Percentiles rank a stretch among this genome's conserved stretches.
These are phyloP conservation scores for Hydrochoerus hydrochaeris DNA, from an alignment of 2,113 vertebrate genomes.

Conservation along the genomic window DNA sequence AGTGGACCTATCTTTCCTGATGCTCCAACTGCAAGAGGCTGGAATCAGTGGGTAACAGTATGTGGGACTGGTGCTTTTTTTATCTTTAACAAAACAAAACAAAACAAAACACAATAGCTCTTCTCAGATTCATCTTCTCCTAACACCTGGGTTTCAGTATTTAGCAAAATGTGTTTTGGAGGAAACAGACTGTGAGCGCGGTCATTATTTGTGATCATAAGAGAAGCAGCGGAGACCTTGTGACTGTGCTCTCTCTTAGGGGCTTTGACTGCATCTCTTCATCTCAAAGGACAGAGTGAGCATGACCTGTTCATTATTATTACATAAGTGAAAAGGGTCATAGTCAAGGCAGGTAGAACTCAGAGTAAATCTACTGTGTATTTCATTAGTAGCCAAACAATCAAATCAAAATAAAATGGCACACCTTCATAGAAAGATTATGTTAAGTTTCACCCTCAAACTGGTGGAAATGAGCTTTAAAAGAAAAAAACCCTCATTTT, in stretches of 20 bases:
- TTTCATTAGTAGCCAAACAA: slow-evolving; percentile 68
- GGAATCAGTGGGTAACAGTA: not conserved
- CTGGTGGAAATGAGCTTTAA: not conserved
- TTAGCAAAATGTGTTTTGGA: slow-evolving; percentile 22
- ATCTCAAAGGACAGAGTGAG: slow-evolving; percentile 53
- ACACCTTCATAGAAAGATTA: slow-evolving; percentile 58
- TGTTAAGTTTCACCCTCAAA: slow-evolving; percentile 27
- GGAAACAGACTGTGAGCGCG: slow-evolving; percentile 31
- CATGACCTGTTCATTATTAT: slow-evolving; percentile 69
- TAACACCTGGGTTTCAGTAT: not conserved
- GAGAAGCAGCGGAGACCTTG: slow-evolving; percentile 27
- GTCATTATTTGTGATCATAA: slow-evolving; percentile 28
- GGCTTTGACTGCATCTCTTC: slow-evolving; percentile 32
- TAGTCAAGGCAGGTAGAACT: slow-evolving; percentile 65
- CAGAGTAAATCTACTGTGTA: slow-evolving; percentile 69
- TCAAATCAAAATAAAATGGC: slow-evolving; percentile 71
- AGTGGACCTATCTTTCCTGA: not conserved
- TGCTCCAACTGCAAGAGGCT: not conserved
- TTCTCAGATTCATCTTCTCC: not conserved
- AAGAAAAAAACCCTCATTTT: not conserved
- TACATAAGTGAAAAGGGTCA: slow-evolving; percentile 59
- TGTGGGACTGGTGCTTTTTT: not conserved
- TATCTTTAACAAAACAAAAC: slow-evolving; percentile 52
- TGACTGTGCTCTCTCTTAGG: not conserved
- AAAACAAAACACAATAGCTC: slow-evolving; percentile 15